A percentile compares a stretch with the other conserved stretches of the same genome.
Conservation (phyloP, 2,797 vertebrate species). For the Anguilla marmorata region DNA sequence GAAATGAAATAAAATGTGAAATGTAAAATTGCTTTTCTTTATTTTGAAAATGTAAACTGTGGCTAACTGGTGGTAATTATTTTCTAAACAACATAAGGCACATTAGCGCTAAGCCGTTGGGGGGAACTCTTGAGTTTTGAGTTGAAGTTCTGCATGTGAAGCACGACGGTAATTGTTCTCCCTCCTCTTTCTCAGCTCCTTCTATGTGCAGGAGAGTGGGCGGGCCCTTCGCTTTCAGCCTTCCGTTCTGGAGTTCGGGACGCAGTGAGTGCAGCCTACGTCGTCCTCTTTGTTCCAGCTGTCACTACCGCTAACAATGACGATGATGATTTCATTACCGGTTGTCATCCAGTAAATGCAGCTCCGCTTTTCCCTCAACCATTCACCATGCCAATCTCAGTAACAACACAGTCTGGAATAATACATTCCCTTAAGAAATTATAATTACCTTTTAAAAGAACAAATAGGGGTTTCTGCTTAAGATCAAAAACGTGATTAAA, state of each 20-base stretch:
- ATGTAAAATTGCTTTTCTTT: not conserved
- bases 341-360: not conserved
- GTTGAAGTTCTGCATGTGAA: not conserved
- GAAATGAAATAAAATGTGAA: not conserved
- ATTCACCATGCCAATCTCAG: not conserved
- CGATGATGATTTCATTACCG: not conserved
- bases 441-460: not conserved
- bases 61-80: not conserved
- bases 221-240: conserved; percentile 17
- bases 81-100: not conserved
- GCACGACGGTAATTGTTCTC: not conserved
- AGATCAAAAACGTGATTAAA: no score
- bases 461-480: not conserved
- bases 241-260: not conserved
- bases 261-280: conserved; percentile 5
- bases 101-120: not conserved
- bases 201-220: conserved; percentile 16
- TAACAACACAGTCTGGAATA: not conserved
- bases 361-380: not conserved
- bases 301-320: not conserved
- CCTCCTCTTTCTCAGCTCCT: conserved; percentile 1
- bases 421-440: not conserved
- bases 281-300: not conserved
- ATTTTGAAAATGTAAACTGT: not conserved
- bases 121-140: not conserved